A percentile compares a stretch with the other conserved stretches of the same genome.
Evolutionary conservation across 1,140 invertebrate genomes (phyloP).

Genomic region (Mesaphorura yosii): DNA sequence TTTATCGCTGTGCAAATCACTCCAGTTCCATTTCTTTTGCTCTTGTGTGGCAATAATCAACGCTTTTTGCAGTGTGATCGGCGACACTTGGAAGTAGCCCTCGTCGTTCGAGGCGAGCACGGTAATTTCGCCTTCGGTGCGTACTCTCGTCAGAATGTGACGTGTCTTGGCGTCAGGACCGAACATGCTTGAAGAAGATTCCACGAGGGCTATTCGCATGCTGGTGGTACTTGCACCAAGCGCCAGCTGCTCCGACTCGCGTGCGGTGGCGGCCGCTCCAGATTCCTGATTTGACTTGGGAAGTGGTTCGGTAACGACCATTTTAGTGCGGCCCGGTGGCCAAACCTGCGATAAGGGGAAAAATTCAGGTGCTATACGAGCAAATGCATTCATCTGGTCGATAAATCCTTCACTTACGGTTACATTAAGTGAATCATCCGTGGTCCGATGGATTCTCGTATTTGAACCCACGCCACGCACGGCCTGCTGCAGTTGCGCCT

Average conservation of each 20-base stretch:
- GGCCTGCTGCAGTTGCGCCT: conserved; percentile 12
- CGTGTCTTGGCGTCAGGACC: not conserved
- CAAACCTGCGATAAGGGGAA: not conserved
- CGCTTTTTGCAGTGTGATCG: conserved; percentile 15
- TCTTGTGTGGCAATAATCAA: not conserved
- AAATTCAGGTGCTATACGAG: not conserved
- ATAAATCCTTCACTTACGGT: conserved; percentile 3
- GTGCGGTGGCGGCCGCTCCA: not conserved
- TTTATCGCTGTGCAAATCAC: conserved; percentile 13
- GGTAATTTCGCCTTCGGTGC: not conserved
- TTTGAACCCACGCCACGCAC: not conserved
- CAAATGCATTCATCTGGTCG: not conserved
- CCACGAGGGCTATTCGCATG: not conserved
- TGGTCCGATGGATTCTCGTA: conserved; percentile 5
- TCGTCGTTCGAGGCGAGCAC: not conserved
- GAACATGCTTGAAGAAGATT: not conserved
- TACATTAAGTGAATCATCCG: conserved; percentile 1
- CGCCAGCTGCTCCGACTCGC: not conserved
- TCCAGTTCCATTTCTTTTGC: conserved; percentile 15
- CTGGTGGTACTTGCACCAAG: not conserved
- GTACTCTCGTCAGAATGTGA: not conserved
- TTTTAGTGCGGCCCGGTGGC: not conserved
- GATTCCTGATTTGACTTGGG: not conserved
- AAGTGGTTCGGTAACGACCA: not conserved
- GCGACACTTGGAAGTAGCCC: conserved; percentile 14